Conservation (phyloP, 2,888 invertebrate genomes). For the Drosophila affinis region DNA sequence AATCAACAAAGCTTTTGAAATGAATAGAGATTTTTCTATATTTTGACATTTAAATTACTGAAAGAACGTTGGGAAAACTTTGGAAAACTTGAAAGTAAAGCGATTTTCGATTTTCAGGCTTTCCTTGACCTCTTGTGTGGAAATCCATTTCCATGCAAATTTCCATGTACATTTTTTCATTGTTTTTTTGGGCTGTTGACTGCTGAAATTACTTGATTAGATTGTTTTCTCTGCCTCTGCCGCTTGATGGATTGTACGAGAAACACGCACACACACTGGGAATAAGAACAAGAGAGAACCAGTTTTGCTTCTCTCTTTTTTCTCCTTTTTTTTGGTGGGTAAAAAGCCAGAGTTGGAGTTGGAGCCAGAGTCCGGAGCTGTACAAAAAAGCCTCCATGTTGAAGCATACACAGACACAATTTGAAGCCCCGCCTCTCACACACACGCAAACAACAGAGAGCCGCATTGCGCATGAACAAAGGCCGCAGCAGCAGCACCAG, state of each 20-base stretch:
- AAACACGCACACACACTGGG: constrained; percentile 25
- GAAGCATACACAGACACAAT: constrained; percentile 16
- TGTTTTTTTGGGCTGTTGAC: constrained; percentile 33
- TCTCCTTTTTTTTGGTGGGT: constrained; percentile 23
- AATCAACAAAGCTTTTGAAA: too few species aligned
- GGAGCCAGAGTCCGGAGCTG: constrained; percentile 4
- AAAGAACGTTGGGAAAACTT: not conserved
- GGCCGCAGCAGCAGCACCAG: constrained; percentile 22
- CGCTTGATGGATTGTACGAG: constrained; percentile 22
- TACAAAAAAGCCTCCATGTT: constrained; percentile 44
- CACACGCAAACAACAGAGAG: not conserved
- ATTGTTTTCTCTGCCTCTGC: constrained; percentile 44
- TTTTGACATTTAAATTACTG: too few species aligned
- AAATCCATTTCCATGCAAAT: constrained; percentile 26
- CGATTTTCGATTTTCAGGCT: not conserved
- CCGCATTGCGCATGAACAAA: constrained; percentile 54
- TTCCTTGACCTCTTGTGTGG: not conserved
- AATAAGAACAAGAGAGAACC: constrained; percentile 45
- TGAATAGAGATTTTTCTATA: too few species aligned
- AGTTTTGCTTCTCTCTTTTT: constrained; percentile 23
- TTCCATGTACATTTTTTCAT: constrained; percentile 7
- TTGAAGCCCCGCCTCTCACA: constrained; percentile 13
- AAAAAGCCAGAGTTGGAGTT: constrained; percentile 3
- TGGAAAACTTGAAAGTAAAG: not conserved
- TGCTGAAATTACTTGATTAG: constrained; percentile 49